Base-by-base conservation (phyloP, 2,113 vertebrate species). In the Sporophila hypoxantha region DNA sequence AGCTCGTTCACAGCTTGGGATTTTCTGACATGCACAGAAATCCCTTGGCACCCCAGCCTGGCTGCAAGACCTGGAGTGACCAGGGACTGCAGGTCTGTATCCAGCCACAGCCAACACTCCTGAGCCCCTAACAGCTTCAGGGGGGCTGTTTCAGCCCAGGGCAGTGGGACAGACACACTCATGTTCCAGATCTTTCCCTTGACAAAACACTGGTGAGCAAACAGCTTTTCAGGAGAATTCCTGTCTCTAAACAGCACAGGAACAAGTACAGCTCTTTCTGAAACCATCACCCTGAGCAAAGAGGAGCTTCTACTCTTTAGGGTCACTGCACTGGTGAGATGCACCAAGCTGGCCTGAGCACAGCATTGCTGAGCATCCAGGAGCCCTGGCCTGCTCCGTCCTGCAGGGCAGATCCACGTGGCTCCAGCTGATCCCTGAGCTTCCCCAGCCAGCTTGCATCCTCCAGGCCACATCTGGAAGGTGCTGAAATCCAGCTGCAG, bases 361-460 rank as follows among this genome's bases (percentile, higher is more conserved):
- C 34, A 64, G 19, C 34, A 26, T 6, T 1, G 0, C 36, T 34
- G 30, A 56, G 41, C 37, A 23, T 39, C 82, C 62, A 8, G 17
- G 30, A 59, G 36, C 49, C 41, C 41, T 32, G 59, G 32, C 25
- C 39, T 52, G 27, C 19, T 12, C n/a, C 16, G 0, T 30, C 2
- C 0, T 39, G 42, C 30, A 52, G n/a, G 30, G 46, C 13, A 66
- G 19, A 27, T 44, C 15, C 30, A 1, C 3, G 2, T 3, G 20
- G 68, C 39, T 11, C 18, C 50, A 57, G 55, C 41, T 52, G 73
- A 41, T 46, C 74, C 46, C 59, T n/a, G 32, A 16, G 47, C 23
- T 50, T 53, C 69, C 62, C 66, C 66, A 62, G 62, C 17, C 55
- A 69, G 34, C 6, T 36, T 11, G 5, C 49, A 37, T 29, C 42